These are phyloP conservation scores for Sporophila hypoxantha DNA, from an alignment of 2,113 vertebrate species.

Conservation along the genomic window DNA sequence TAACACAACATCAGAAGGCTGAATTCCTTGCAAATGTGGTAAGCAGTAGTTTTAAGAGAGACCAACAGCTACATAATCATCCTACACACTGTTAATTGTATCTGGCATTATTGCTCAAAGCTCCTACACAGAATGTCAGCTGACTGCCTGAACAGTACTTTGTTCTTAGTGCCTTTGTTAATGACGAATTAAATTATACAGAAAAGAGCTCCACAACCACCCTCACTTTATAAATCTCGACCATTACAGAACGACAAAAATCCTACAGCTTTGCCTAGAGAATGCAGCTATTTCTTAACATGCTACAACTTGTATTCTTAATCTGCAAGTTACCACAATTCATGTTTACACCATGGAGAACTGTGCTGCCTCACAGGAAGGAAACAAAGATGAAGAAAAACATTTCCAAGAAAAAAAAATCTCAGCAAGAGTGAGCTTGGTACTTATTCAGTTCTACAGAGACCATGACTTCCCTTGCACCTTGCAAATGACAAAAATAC, in stretches of 20 bases:
- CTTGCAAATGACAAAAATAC: neutral
- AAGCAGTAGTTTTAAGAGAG: constrained; percentile 44
- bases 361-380: neutral
- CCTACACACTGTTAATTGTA: constrained; percentile 66
- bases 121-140: constrained; percentile 52
- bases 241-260: neutral
- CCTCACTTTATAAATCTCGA: neutral
- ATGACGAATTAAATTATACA: constrained; percentile 37
- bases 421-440: neutral
- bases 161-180: constrained; percentile 47
- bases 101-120: constrained; percentile 53
- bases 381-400: neutral
- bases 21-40: constrained; percentile 51
- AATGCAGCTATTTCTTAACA: neutral
- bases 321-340: neutral
- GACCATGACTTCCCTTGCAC: neutral
- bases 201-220: neutral
- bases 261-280: neutral
- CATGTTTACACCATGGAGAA: neutral
- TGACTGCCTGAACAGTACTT: constrained; percentile 42
- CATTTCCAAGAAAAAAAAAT: neutral
- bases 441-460: neutral
- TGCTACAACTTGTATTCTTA: neutral
- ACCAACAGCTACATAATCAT: constrained; percentile 64
- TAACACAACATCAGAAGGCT: constrained; percentile 35